phyloP scores from a whole-genome alignment of 2,888 invertebrate genomes.

The Keiferia lycopersicella region DNA sequence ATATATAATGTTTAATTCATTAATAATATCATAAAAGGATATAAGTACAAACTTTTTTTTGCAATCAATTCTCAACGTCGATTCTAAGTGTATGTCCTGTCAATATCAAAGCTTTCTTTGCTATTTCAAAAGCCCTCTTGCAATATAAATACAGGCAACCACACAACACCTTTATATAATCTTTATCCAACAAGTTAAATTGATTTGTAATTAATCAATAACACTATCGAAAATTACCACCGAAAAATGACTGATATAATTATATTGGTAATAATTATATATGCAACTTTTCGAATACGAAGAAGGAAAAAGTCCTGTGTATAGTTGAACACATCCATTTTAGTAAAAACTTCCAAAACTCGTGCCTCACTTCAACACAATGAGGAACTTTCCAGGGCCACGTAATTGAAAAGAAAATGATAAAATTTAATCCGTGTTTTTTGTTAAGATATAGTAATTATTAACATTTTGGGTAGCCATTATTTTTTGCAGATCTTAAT shows the following conservation, averaged over 20 bases:
- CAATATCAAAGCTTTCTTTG: too few species aligned
- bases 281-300: conserved; percentile 2
- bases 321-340: conserved; percentile 50
- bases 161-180: conserved; percentile 6
- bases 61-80: too few species aligned
- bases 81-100: background rate
- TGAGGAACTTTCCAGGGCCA: too few species aligned
- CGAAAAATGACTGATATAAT: background rate
- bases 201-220: conserved; percentile 12
- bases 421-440: too few species aligned
- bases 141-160: background rate
- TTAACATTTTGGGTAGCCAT: too few species aligned
- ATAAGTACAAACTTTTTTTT: too few species aligned
- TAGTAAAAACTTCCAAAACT: conserved; percentile 40
- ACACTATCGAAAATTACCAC: background rate
- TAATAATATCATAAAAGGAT: too few species aligned
- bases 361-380: background rate
- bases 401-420: too few species aligned
- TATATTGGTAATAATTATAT: background rate
- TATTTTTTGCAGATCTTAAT: too few species aligned
- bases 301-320: conserved; percentile 41
- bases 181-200: conserved; percentile 1
- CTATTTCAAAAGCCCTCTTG: background rate
- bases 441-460: too few species aligned
- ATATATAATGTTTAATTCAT: too few species aligned